Percentiles rank a stretch among this genome's conserved stretches.
These are phyloP conservation scores for Ophiothrix spiculata DNA, from an alignment of 35 echinoderm and acorn worm genomes.

Conservation along the genomic window DNA sequence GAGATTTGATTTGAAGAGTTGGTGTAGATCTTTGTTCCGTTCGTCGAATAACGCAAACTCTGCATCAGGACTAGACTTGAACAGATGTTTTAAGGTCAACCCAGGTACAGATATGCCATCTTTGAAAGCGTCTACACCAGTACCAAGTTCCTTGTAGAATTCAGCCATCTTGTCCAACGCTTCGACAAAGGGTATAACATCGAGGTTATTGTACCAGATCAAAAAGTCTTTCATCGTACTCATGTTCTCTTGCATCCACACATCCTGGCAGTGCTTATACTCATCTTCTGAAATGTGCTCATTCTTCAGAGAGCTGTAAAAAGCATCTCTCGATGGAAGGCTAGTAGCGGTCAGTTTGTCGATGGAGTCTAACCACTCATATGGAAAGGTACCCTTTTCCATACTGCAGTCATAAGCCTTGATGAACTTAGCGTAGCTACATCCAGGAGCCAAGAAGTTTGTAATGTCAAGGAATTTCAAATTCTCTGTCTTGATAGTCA, in stretches of 20 bases:
- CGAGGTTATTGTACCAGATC: conserved; percentile 60
- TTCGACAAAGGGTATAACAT: conserved; percentile 42
- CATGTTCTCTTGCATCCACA: conserved; percentile 26
- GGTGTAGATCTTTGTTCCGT: conserved; percentile 40
- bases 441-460: conserved; percentile 31
- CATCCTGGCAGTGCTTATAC: conserved; percentile 38
- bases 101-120: conserved; percentile 43
- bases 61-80: not conserved
- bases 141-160: conserved; percentile 21
- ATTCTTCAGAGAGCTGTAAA: conserved; percentile 42
- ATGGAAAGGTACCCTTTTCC: conserved; percentile 44
- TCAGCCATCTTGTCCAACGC: conserved; percentile 45
- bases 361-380: conserved; percentile 41
- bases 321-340: conserved; percentile 28
- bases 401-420: conserved; percentile 38
- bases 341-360: conserved; percentile 10
- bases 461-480: conserved; percentile 38
- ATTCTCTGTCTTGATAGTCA: conserved; percentile 8
- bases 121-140: conserved; percentile 52
- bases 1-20: conserved; percentile 19
- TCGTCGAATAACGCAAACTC: conserved; percentile 34
- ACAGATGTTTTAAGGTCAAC: conserved; percentile 40
- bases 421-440: conserved; percentile 31
- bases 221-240: conserved; percentile 29
- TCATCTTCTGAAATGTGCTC: conserved; percentile 36